Conservation (phyloP, 37 sponge, comb jelly and placozoan genomes). For the Aplysina aerophoba region DNA sequence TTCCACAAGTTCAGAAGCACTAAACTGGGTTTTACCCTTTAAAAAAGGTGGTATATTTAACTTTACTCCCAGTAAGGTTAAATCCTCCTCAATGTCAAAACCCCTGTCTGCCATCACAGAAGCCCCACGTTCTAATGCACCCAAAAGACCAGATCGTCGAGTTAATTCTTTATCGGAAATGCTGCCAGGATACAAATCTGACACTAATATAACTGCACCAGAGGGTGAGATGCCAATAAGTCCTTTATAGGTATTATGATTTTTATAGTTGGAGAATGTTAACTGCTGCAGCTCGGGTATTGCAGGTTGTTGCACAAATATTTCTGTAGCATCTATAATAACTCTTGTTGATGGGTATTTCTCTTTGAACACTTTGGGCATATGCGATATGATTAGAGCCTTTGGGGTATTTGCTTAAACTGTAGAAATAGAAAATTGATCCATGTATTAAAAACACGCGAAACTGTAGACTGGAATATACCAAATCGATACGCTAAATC, state of each 20-base stretch:
- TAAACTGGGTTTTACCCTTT: slow-evolving; percentile 46
- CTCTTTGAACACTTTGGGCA: slow-evolving; percentile 50
- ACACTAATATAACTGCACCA: slow-evolving; percentile 54
- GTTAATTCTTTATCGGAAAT: slow-evolving; percentile 59
- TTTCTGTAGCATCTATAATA: slow-evolving; percentile 45
- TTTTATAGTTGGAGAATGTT: slow-evolving; percentile 57
- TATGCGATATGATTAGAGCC: slow-evolving; percentile 21
- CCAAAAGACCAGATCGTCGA: slow-evolving; percentile 46
- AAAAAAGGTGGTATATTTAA: slow-evolving; percentile 72
- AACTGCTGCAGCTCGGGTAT: slow-evolving; percentile 50
- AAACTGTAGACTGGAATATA: slow-evolving; percentile 35
- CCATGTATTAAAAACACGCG: slow-evolving; percentile 52
- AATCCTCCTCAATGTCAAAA: slow-evolving; percentile 68
- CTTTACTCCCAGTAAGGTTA: slow-evolving; percentile 41
- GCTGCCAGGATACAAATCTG: slow-evolving; percentile 46
- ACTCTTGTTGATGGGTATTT: slow-evolving; percentile 48
- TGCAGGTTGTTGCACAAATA: slow-evolving; percentile 48
- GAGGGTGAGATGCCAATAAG: slow-evolving; percentile 54
- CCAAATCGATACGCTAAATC: slow-evolving; percentile 47
- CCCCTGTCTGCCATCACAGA: slow-evolving; percentile 71
- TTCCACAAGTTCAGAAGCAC: slow-evolving; percentile 28
- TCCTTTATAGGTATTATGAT: slow-evolving; percentile 58
- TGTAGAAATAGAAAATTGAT: slow-evolving; percentile 41
- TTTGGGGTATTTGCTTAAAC: slow-evolving; percentile 34
- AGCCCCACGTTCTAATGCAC: slow-evolving; percentile 44